Percentiles rank a stretch among this genome's conserved stretches.
These are phyloP conservation scores for Esperia sulphurella DNA, from an alignment of 2,888 invertebrate species.

Conservation along the genomic window DNA sequence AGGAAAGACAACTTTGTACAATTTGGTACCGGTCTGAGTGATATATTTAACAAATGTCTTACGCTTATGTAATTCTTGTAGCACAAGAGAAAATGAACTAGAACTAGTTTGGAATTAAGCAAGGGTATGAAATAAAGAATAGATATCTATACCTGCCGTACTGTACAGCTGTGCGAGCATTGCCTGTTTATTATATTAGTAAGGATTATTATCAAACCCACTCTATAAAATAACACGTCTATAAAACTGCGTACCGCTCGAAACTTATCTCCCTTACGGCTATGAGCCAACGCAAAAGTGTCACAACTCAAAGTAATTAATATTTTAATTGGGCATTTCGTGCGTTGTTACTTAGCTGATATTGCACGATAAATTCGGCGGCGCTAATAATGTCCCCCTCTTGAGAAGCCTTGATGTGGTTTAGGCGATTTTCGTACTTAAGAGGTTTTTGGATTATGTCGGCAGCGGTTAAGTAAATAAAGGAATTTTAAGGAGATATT, in stretches of 20 bases:
- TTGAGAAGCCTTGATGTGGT: conserved; percentile 7
- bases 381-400: conserved; percentile 58
- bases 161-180: too few species aligned
- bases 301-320: conserved; percentile 75
- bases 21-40: too few species aligned
- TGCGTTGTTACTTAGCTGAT: conserved; percentile 72
- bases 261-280: conserved; percentile 28
- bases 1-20: too few species aligned
- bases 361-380: conserved; percentile 70
- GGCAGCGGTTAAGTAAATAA: neutral
- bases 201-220: conserved; percentile 10
- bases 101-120: too few species aligned
- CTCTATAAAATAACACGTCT: conserved; percentile 9
- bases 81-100: too few species aligned
- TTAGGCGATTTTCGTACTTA: conserved; percentile 16
- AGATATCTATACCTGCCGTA: too few species aligned
- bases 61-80: too few species aligned
- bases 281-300: conserved; percentile 55
- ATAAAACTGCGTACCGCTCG: conserved; percentile 11
- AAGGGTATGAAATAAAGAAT: too few species aligned
- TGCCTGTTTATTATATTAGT: too few species aligned
- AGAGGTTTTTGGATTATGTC: conserved; percentile 9
- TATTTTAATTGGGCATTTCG: conserved; percentile 78
- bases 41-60: too few species aligned
- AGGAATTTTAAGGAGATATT: neutral